Evolutionary conservation across 2,797 vertebrate genomes (phyloP), one percentile per base, ranked within the genome.

Genomic region (Lepus townsendii): DNA sequence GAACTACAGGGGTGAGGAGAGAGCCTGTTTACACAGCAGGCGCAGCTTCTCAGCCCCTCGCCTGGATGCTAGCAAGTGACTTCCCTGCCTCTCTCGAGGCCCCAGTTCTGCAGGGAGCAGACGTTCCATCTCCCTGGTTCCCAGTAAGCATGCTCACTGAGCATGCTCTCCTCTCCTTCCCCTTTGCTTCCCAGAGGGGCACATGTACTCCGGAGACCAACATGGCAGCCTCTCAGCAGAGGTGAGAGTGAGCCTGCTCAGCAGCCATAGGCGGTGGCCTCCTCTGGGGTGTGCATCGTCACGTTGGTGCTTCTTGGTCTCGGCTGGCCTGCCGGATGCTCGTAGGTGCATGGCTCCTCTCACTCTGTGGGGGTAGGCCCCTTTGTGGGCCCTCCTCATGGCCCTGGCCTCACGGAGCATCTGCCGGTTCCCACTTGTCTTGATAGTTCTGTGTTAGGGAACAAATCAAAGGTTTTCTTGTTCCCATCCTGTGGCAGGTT

Each of bases 191-290:
- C 20, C 10, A 38, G 38, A 5, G 7, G 32, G 20, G 8, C 4
- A 24, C 4, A 5, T 78, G 50, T 38, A 12, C 14, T 77, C 38
- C 32, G 35, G 65, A 57, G 47, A 50, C 30, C 22, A 73, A 47
- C 0, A 1, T 3, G 42, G 32, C 0, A 4, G 72, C 0, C 0
- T 50, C 73, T 38, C 3, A 3, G 50, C 17, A 3, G 22, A 19
- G 5, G 16, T 35, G 22, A 60, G 27, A 38, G 2, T 0, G 7
- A 26, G 22, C 30, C 32, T 86, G 7, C 2, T 1, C 30, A n/a
- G 19, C 54, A 3, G 26, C 60, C 66, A 50, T 27, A 54, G 71
- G 35, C 3, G 5, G 13, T 0, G 3, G 63, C 24, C n/a, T 62
- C 27, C 54, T 72, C 3, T 26, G 71, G 22, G 47, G 1, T 16